Percentiles rank a stretch among this genome's conserved stretches.
phyloP scores from a whole-genome alignment of 1,140 invertebrate genomes.

The Hesperophylax magnus region DNA sequence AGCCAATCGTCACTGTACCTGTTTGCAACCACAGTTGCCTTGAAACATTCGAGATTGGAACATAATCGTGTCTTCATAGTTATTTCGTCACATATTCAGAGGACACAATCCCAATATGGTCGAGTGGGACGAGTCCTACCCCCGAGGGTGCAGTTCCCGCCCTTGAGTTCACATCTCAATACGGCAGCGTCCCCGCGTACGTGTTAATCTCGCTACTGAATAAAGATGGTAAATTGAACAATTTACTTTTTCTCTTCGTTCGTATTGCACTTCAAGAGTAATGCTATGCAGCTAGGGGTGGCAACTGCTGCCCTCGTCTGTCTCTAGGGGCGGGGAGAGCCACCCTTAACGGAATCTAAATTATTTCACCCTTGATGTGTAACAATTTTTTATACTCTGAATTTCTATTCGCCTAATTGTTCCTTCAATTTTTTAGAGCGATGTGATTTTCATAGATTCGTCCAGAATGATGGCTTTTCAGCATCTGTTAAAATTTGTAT shows the following conservation, averaged over 20 bases:
- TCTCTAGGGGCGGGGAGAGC: constrained; percentile 3
- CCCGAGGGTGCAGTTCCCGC: constrained; percentile 22
- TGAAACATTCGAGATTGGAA: background rate
- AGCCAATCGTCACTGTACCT: no score
- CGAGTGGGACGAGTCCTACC: constrained; percentile 13
- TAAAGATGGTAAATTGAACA: constrained; percentile 58
- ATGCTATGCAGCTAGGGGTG: constrained; percentile 22
- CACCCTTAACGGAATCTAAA: background rate
- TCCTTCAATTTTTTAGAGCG: background rate
- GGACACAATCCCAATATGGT: constrained; percentile 27
- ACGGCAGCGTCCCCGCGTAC: constrained; percentile 3
- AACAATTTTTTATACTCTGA: background rate
- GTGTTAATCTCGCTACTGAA: constrained; percentile 58
- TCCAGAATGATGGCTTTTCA: no score
- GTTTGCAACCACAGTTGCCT: no score
- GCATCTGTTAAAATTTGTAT: no score
- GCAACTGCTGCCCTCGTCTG: background rate
- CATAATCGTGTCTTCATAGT: background rate
- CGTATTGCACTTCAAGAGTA: constrained; percentile 46
- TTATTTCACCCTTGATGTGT: background rate
- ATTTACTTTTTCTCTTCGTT: constrained; percentile 54
- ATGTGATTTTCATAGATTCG: no score
- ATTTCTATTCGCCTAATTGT: background rate
- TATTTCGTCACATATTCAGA: background rate
- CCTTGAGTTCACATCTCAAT: constrained; percentile 1